Evolutionary conservation across 2,113 vertebrate genomes (phyloP).

Genomic region (Gadus chalcogrammus): DNA sequence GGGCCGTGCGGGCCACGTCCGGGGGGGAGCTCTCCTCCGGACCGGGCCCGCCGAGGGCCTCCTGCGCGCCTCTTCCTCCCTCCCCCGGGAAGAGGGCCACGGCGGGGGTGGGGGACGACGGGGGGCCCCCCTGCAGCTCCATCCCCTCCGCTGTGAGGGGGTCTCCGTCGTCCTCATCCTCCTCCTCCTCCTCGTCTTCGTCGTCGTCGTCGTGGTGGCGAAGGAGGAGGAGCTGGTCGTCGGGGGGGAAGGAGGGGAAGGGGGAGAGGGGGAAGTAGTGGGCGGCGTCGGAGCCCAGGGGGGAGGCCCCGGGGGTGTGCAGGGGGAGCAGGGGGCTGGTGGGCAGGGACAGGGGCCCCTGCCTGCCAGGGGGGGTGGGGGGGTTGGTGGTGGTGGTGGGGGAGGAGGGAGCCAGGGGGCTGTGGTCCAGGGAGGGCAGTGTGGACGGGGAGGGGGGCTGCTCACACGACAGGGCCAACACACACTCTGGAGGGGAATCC

Average conservation of each 20-base stretch:
- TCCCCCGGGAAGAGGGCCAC: constrained; percentile 71
- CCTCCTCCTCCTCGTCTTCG: constrained; percentile 41
- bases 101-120: constrained; percentile 64
- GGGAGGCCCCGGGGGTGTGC: constrained; percentile 59
- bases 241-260: constrained; percentile 47
- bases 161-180: constrained; percentile 24
- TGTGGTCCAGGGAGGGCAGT: constrained; percentile 74
- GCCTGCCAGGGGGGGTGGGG: constrained; percentile 4
- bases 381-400: constrained; percentile 6
- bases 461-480: constrained; percentile 74
- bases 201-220: constrained; percentile 53
- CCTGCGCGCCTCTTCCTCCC: constrained; percentile 46
- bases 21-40: constrained; percentile 61
- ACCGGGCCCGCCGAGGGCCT: constrained; percentile 53
- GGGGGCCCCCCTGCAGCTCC: constrained; percentile 44
- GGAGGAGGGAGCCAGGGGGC: constrained; percentile 61
- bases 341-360: constrained; percentile 35
- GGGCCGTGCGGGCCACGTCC: constrained; percentile 56
- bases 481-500: constrained; percentile 78
- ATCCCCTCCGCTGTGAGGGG: too few species aligned
- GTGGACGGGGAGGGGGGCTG: constrained; percentile 64
- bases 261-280: constrained; percentile 64
- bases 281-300: constrained; percentile 52
- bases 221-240: constrained; percentile 47
- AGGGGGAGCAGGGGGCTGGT: constrained; percentile 44